A percentile compares a stretch with the other conserved stretches of the same genome.
These are phyloP conservation scores for Caenorhabditis uteleia DNA, from an alignment of 2,888 invertebrate species.

Conservation along the genomic window DNA sequence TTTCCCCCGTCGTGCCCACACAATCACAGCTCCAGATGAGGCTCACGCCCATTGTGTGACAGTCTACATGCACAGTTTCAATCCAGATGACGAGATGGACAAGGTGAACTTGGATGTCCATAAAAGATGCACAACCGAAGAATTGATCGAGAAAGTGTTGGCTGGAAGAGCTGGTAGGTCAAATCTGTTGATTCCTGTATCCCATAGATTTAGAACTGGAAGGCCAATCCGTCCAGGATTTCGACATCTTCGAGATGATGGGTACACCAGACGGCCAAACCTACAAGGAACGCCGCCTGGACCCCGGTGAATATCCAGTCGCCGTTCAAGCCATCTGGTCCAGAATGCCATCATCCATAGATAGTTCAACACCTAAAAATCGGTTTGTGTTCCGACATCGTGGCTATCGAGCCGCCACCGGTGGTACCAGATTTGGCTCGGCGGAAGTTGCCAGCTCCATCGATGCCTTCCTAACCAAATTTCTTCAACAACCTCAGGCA, in stretches of 20 bases:
- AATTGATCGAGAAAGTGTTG: conserved; percentile 84
- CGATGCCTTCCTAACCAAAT: conserved; percentile 89
- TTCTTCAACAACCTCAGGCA: conserved; percentile 82
- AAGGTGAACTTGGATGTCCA: conserved; percentile 88
- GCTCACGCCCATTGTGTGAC: conserved; percentile 53
- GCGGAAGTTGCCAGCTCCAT: conserved; percentile 77
- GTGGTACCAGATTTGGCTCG: conserved; percentile 78
- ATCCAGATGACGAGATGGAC: conserved; percentile 74
- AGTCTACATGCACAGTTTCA: conserved; percentile 65
- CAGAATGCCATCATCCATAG: conserved; percentile 39
- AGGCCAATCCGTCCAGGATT: conserved; percentile 58
- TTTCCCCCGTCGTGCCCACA: conserved; percentile 62
- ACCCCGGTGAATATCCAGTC: conserved; percentile 75
- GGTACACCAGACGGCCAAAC: conserved; percentile 75
- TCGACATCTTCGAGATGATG: conserved; percentile 68
- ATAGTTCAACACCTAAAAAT: conserved; percentile 45
- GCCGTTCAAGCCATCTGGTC: conserved; percentile 70
- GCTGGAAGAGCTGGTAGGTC: conserved; percentile 55
- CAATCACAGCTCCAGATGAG: conserved; percentile 58
- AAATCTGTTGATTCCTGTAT: conserved; percentile 46
- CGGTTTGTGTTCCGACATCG: conserved; percentile 55
- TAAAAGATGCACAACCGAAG: conserved; percentile 88
- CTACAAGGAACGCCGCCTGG: conserved; percentile 84
- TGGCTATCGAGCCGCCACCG: conserved; percentile 42
- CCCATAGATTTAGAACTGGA: conserved; percentile 62